phyloP scores from a whole-genome alignment of 2,113 vertebrate genomes.

The Murina feae region DNA sequence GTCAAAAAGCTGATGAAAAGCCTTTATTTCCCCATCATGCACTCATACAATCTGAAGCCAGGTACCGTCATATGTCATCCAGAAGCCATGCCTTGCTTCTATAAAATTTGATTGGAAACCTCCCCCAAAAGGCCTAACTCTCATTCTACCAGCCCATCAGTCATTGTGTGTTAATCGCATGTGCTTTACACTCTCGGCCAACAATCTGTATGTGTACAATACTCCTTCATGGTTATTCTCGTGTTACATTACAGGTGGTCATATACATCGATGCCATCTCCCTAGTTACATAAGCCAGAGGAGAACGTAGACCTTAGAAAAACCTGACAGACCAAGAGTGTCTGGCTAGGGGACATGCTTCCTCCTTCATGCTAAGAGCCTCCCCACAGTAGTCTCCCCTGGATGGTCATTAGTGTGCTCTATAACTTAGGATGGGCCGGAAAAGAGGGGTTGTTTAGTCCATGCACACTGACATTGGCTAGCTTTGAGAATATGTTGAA shows the following conservation, averaged over 20 bases:
- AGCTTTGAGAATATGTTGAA: neutral
- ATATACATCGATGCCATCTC: neutral
- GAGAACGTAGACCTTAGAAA: neutral
- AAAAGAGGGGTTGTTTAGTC: neutral
- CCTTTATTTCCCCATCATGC: neutral
- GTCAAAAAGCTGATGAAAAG: neutral
- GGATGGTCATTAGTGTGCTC: neutral
- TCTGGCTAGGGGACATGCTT: neutral
- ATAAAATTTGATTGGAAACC: neutral
- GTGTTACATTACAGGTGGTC: neutral
- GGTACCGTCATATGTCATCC: too few species aligned
- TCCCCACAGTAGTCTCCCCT: neutral
- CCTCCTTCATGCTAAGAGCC: neutral
- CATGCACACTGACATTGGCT: neutral
- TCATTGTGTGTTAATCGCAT: neutral
- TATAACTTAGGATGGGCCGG: neutral
- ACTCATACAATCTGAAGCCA: neutral
- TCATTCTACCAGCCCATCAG: neutral
- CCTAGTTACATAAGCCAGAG: neutral
- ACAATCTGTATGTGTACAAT: fast-evolving
- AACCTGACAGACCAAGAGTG: neutral
- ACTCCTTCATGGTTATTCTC: neutral
- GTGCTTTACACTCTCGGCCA: neutral
- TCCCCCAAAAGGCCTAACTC: neutral
- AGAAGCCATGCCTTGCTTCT: neutral